phyloP scores from a whole-genome alignment of 1,140 invertebrate genomes.

The Hetaerina americana region DNA sequence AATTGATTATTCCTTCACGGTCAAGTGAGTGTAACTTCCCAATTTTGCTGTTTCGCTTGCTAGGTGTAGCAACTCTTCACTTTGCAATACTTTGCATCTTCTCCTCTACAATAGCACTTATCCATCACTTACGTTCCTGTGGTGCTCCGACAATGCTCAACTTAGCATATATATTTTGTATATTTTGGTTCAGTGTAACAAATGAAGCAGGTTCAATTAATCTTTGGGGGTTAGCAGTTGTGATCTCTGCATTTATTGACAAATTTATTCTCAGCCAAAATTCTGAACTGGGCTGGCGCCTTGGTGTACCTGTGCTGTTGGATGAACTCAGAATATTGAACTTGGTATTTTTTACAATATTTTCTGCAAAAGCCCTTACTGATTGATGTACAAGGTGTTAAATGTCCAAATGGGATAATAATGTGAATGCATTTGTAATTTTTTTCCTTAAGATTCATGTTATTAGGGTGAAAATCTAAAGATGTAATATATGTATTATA shows the following conservation, averaged over 20 bases:
- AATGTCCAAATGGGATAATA: too few species aligned
- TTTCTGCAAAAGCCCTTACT: neutral
- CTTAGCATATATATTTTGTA: neutral
- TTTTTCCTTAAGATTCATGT: too few species aligned
- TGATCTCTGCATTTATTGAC: neutral
- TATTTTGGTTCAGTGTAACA: neutral
- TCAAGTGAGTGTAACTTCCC: neutral
- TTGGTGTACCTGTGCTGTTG: neutral
- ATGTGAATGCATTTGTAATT: too few species aligned
- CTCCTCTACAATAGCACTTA: neutral
- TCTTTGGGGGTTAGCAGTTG: neutral
- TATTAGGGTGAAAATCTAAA: too few species aligned
- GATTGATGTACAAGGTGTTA: too few species aligned
- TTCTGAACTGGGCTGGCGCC: neutral
- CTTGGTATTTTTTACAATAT: neutral
- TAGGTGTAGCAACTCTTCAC: neutral
- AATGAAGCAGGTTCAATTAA: neutral
- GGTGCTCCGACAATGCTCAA: neutral
- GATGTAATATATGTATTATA: too few species aligned
- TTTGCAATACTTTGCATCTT: neutral
- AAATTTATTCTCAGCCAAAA: neutral
- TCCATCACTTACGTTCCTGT: neutral
- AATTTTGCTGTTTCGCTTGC: neutral
- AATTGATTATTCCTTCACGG: neutral
- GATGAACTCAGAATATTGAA: neutral